These are phyloP conservation scores for Xiphorhynchus elegans DNA, from an alignment of 2,113 vertebrate species.

Conservation along the genomic window DNA sequence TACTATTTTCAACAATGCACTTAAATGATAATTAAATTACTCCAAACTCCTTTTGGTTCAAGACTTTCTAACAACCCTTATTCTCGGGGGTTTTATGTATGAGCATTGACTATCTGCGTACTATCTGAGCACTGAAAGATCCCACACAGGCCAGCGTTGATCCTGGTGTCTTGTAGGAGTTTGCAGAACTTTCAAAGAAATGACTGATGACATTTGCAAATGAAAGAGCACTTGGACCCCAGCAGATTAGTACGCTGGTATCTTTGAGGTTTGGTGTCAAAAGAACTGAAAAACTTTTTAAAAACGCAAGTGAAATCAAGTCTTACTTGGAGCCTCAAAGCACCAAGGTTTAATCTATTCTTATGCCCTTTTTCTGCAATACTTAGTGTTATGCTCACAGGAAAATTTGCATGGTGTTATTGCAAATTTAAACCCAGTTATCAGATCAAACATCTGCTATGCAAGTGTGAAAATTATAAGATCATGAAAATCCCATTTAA, in stretches of 20 bases:
- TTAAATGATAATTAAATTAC: not conserved
- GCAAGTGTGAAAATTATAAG: not conserved
- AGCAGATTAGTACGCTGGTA: not conserved
- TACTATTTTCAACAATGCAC: not conserved
- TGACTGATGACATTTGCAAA: not conserved
- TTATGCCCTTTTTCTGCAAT: not conserved
- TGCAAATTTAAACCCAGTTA: not conserved
- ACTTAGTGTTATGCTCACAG: not conserved
- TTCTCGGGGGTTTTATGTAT: not conserved
- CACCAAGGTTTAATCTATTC: not conserved
- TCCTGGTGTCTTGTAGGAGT: not conserved
- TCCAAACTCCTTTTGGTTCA: not conserved
- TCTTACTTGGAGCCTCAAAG: not conserved
- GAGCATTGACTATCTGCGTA: not conserved
- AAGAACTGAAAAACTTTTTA: not conserved
- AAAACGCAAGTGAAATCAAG: constrained; percentile 1
- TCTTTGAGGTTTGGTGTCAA: not conserved
- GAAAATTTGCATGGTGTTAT: not conserved
- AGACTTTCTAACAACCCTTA: not conserved
- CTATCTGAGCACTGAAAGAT: not conserved
- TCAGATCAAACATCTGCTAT: not conserved
- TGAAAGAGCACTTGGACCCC: not conserved
- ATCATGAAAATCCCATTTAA: not conserved
- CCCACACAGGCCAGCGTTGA: not conserved
- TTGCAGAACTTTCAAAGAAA: not conserved